Base-by-base conservation (phyloP, 2,888 invertebrate genomes). In the Holacanthella duospinosa region DNA sequence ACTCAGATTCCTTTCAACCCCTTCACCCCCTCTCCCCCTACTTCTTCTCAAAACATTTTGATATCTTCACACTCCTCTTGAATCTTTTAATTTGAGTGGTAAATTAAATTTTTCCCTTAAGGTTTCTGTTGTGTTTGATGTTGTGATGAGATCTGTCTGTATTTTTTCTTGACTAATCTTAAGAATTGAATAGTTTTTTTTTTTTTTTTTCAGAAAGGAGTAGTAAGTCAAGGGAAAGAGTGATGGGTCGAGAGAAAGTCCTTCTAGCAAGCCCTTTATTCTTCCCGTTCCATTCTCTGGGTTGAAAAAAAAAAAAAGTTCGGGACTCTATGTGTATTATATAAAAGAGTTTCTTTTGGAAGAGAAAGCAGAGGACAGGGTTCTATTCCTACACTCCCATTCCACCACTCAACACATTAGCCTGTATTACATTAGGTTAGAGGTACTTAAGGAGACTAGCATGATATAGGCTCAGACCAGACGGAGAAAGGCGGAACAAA, bases 401-500 rank as follows among this genome's bases (percentile, higher is more conserved):
- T 48, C 54, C 60, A 54, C 48, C 60, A 54, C 55, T 54, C 48
- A 48, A 48, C 48, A 48, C 48, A 48, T 48, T 48, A 48, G 48
- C 48, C 48, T 48, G 48, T 48, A 48, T 48, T 48, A 48, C 48
- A 48, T 48, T 48, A 48, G 48, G 36, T 36, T 36, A 36, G 36
- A 36, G n/a, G 48, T 48, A 48, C 48, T 48, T 48, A 48, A 48
- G 48, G n/a, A 9, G 48, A 21, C 19, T 21, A 4, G 16, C 48
- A 48, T 48, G 48, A 48, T 48, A 48, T 48, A 48, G 21, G 21
- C 21, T 21, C 48, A 48, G 21, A 48, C 48, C 12, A 48, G 19
- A 48, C 12, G 48, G n/a, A 21, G 21, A 48, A 48, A 48, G 48
- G 63, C 61, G 63, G 63, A 63, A 67, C 64, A 64, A 66, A 66